Conservation (phyloP, 2,888 invertebrate genomes). For the Eristalis tenax region DNA sequence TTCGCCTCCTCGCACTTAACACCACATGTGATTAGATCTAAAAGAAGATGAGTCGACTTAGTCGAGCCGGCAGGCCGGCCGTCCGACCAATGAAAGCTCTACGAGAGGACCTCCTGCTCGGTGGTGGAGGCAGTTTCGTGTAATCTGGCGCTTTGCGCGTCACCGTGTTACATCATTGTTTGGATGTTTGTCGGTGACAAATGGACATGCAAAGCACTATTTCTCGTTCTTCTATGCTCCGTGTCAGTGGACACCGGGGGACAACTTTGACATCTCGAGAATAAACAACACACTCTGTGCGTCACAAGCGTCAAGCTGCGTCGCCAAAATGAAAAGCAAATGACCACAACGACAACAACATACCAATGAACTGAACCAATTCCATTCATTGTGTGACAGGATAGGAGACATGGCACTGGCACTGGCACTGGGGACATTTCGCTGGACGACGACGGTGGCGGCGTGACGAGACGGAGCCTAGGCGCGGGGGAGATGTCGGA, state of each 20-base stretch:
- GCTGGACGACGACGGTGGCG: background rate
- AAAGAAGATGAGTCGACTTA: constrained; percentile 28
- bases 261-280: constrained; percentile 67
- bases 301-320: constrained; percentile 65
- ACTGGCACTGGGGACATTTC: constrained; percentile 37
- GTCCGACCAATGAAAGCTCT: background rate
- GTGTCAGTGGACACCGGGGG: constrained; percentile 55
- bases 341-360: background rate
- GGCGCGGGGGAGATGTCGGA: constrained; percentile 58
- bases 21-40: constrained; percentile 70
- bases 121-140: background rate
- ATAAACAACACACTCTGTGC: constrained; percentile 69
- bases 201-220: constrained; percentile 51
- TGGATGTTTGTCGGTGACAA: constrained; percentile 59
- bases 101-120: background rate
- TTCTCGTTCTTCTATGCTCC: constrained; percentile 47
- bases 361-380: constrained; percentile 27
- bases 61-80: background rate
- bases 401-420: constrained; percentile 48
- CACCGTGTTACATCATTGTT: constrained; percentile 52
- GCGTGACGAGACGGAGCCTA: constrained; percentile 29
- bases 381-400: constrained; percentile 54
- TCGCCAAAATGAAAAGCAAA: background rate
- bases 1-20: constrained; percentile 64
- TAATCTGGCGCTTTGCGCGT: constrained; percentile 50